Percentiles rank a stretch among this genome's conserved stretches.
Evolutionary conservation across 2,113 vertebrate genomes (phyloP).

Genomic region (Butastur rufipennis): DNA sequence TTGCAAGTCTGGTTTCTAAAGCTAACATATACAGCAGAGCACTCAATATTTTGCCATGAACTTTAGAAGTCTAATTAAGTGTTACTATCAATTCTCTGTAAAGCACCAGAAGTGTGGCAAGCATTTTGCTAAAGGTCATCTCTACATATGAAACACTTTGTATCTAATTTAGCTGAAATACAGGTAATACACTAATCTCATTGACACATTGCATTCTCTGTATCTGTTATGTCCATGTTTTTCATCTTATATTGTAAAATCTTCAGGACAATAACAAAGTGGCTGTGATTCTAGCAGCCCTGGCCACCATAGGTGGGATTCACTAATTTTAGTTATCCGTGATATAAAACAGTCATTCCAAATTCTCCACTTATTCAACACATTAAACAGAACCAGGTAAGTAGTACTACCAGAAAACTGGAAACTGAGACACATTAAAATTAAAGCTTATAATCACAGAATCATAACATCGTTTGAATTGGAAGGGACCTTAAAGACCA

Average conservation of each 20-base stretch:
- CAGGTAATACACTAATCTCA: background rate
- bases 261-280: background rate
- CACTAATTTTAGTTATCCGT: background rate
- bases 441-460: background rate
- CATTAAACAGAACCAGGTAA: background rate
- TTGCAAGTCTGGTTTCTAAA: background rate
- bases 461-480: no score
- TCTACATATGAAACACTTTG: background rate
- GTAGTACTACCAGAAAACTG: background rate
- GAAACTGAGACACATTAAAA: background rate
- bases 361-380: background rate
- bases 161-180: background rate
- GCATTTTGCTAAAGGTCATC: background rate
- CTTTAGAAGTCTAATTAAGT: background rate
- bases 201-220: background rate
- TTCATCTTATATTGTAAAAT: background rate
- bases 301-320: background rate
- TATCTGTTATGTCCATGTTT: background rate
- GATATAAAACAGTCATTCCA: background rate
- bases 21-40: background rate
- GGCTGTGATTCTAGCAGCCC: background rate
- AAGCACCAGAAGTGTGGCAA: background rate
- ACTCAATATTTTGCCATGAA: background rate
- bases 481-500: no score
- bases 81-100: background rate